Base-by-base conservation (phyloP, 2,113 vertebrate species). In the Amphiprion percula region DNA sequence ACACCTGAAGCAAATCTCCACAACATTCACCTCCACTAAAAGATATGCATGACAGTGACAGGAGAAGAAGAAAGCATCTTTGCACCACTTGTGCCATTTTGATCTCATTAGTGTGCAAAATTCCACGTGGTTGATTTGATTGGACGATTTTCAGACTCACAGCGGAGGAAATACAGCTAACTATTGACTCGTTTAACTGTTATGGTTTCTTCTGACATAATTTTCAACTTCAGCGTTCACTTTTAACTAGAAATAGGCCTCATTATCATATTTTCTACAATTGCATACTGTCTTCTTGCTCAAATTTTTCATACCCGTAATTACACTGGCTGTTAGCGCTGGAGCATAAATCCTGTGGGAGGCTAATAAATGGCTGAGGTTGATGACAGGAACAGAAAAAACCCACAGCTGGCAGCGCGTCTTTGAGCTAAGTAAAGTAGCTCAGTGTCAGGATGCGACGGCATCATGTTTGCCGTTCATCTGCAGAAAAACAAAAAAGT, bases 291-390 rank as follows among this genome's bases (percentile, higher is more conserved):
- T 83, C 69, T 67, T 80, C 73, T 68, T 66, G 17, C 67, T 81
- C 52, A 58, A 50, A 87, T 85, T 85, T 88, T 82, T 86, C 83
- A 87, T 80, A 83, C 68, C 64, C 54, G 28, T 87, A 89, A 90
- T 91, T 89, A 88, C 60, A 28, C 49, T 77, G 81, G 80, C 66
- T 69, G 82, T 83, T 86, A 82, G 88, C 37, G 39, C 59, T 10
- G 26, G 28, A 75, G 71, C 73, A 73, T 88, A 74, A 88, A 76
- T 87, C 85, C 87, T 17, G 68, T 72, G 77, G 74, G 85, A 88
- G 68, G 68, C 74, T 85, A 88, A 90, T 85, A 86, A 90, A 90
- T 68, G 83, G 84, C 49, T 68, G 71, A 82, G 65, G 67, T 66
- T 88, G 77, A 82, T 80, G 85, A 77, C 85, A 72, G 75, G 76